These are phyloP conservation scores for Chamaea fasciata DNA, from an alignment of 2,113 vertebrate species.

Conservation along the genomic window DNA sequence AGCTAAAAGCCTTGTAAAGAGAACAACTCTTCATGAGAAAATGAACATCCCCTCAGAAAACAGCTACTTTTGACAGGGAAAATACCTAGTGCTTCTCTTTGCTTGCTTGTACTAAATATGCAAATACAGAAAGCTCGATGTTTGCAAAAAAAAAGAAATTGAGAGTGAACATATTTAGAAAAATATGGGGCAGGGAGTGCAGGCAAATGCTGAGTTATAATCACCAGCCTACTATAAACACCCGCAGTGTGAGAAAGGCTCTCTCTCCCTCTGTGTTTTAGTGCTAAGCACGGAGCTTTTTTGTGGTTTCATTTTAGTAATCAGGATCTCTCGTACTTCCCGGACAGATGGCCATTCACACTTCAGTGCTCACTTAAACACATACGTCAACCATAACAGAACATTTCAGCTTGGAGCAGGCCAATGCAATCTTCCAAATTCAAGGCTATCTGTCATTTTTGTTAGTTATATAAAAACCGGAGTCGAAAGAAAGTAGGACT, in stretches of 20 bases:
- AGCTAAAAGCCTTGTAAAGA: not conserved
- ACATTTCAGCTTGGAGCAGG: conserved; percentile 64
- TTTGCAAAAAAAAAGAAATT: conserved; percentile 4
- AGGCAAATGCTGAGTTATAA: conserved; percentile 47
- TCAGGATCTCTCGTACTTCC: conserved; percentile 45
- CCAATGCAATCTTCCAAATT: conserved; percentile 62
- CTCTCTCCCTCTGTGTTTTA: not conserved
- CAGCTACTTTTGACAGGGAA: not conserved
- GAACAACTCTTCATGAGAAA: not conserved
- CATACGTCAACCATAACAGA: conserved; percentile 71
- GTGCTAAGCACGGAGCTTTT: not conserved
- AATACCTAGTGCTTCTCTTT: not conserved
- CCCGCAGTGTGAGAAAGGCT: not conserved
- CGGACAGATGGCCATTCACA: conserved; percentile 73
- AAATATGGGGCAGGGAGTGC: conserved; percentile 14
- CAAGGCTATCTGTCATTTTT: conserved; percentile 66
- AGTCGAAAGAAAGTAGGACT: conserved; percentile 22
- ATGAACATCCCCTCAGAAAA: not conserved
- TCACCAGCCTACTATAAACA: conserved; percentile 50
- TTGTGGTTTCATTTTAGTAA: conserved; percentile 45
- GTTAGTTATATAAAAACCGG: conserved; percentile 62
- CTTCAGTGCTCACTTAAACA: conserved; percentile 59
- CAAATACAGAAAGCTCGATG: not conserved
- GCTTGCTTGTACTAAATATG: not conserved
- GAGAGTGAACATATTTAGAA: conserved; percentile 7